Evolutionary conservation across 30 jellyfish, hydroid and myxozoan species (phyloP).

Genomic region (Turritopsis rubra): DNA sequence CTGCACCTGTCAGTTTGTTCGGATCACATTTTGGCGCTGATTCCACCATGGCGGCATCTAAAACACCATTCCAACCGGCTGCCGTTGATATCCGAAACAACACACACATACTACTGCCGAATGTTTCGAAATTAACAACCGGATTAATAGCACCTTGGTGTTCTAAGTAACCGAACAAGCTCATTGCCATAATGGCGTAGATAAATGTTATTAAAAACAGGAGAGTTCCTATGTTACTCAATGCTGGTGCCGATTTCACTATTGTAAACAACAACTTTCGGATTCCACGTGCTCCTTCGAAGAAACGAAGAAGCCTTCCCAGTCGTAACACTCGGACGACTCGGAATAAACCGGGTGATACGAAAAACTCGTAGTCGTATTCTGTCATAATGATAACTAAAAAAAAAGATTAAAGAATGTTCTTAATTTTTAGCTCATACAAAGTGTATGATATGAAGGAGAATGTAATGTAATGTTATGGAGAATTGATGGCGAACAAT

Average conservation of each 20-base stretch:
- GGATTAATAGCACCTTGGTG: conserved; percentile 73
- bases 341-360: conserved; percentile 94
- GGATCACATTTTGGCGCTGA: conserved; percentile 70
- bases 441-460: background rate
- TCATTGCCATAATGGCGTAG: conserved; percentile 92
- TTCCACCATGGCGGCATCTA: conserved; percentile 83
- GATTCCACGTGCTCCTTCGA: conserved; percentile 89
- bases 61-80: conserved; percentile 98
- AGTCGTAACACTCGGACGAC: conserved; percentile 91
- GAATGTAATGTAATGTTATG: background rate
- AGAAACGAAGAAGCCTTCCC: conserved; percentile 94
- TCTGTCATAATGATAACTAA: conserved; percentile 64
- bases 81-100: conserved; percentile 91
- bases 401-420: conserved; percentile 8
- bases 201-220: conserved; percentile 81
- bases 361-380: conserved; percentile 35
- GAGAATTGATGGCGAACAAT: background rate
- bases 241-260: conserved; percentile 95
- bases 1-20: conserved; percentile 19
- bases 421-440: background rate
- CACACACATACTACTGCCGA: conserved; percentile 92
- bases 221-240: conserved; percentile 85
- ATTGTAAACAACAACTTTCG: conserved; percentile 81
- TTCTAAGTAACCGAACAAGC: conserved; percentile 50
- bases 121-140: conserved; percentile 72